A percentile compares a stretch with the other conserved stretches of the same genome.
These are phyloP conservation scores for Casuarius casuarius DNA, from an alignment of 2,113 vertebrate species.

Conservation along the genomic window DNA sequence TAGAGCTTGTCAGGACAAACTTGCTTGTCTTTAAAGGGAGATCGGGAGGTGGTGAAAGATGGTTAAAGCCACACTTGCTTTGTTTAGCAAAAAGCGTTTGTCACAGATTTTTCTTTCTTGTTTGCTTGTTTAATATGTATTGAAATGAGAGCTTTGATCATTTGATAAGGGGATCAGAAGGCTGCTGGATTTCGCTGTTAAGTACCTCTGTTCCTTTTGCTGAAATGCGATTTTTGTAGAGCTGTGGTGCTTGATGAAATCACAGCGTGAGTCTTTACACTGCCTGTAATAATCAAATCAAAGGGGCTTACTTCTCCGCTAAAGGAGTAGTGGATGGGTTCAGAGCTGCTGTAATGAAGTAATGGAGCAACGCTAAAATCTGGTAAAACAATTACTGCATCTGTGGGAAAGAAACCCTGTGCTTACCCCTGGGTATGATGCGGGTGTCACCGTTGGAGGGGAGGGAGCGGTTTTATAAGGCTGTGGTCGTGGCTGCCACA, in stretches of 20 bases:
- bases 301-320: neutral
- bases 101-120: neutral
- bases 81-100: neutral
- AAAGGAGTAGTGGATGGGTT: neutral
- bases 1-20: neutral
- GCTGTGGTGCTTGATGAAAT: neutral
- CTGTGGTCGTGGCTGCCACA: neutral
- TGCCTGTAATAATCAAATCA: neutral
- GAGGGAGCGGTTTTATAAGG: neutral
- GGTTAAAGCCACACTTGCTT: rapidly evolving
- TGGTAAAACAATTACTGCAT: neutral
- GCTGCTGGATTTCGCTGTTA: neutral
- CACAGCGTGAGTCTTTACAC: neutral
- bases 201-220: neutral
- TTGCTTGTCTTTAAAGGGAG: neutral
- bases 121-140: neutral
- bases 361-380: rapidly evolving
- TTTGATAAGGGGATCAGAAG: neutral
- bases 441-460: neutral
- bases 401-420: neutral
- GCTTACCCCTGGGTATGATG: rapidly evolving
- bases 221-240: neutral
- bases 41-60: neutral
- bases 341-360: rapidly evolving
- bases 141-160: neutral